These are phyloP conservation scores for Actenoides hombroni DNA, from an alignment of 2,113 vertebrate genomes.

Conservation along the genomic window DNA sequence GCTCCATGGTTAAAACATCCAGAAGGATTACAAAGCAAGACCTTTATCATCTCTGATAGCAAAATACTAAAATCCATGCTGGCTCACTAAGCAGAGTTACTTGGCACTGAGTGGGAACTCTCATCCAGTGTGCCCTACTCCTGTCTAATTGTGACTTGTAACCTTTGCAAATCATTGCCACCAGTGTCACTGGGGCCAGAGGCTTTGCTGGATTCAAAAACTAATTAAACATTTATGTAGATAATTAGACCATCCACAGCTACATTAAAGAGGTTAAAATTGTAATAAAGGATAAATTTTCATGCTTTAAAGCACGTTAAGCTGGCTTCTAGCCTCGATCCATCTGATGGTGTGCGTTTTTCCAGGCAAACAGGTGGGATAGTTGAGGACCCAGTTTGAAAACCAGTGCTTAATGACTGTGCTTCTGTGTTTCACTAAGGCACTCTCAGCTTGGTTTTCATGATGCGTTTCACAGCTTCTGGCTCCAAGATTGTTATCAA, in stretches of 20 bases:
- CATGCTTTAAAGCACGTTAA: neutral
- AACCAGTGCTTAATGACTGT: neutral
- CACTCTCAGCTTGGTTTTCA: neutral
- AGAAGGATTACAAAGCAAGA: neutral
- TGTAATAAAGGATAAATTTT: neutral
- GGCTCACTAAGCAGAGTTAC: neutral
- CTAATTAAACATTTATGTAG: constrained; percentile 16
- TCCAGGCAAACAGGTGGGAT: neutral
- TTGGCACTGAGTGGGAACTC: neutral
- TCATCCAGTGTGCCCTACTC: neutral
- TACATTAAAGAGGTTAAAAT: neutral
- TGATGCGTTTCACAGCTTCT: neutral
- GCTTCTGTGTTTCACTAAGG: neutral
- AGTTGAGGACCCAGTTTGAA: neutral
- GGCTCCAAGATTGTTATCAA: constrained; percentile 6
- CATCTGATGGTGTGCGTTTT: neutral
- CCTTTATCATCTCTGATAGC: neutral
- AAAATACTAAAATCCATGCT: neutral
- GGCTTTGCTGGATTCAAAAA: neutral
- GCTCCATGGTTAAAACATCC: neutral
- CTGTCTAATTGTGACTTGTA: neutral
- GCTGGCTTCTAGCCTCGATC: accelerated
- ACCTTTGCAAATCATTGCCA: neutral
- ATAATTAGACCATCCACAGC: neutral
- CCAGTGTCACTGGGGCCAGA: neutral